Conservation (phyloP, 2,888 invertebrate genomes). For the Arctia plantaginis region DNA sequence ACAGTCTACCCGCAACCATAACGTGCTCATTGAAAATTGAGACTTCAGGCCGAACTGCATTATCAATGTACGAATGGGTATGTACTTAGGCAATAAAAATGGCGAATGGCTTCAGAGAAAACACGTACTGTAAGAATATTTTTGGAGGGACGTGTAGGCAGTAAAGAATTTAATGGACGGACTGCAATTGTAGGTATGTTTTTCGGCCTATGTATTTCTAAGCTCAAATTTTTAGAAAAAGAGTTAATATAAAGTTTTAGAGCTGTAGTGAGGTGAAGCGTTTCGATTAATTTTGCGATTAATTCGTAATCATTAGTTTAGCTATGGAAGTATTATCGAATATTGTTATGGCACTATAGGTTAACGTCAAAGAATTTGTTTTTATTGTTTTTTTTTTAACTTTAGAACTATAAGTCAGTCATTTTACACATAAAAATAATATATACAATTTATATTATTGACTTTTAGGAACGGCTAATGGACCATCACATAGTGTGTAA, state of each 20-base stretch:
- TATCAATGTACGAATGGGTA: conserved; percentile 30
- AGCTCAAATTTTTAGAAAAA: background rate
- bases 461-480: too few relatives aligned
- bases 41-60: conserved; percentile 45
- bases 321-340: too few relatives aligned
- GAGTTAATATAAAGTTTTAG: background rate
- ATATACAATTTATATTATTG: too few relatives aligned
- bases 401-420: too few relatives aligned
- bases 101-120: conserved; percentile 16
- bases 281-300: too few relatives aligned
- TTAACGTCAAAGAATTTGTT: too few relatives aligned
- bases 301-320: too few relatives aligned
- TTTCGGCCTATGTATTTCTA: background rate
- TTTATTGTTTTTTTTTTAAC: too few relatives aligned
- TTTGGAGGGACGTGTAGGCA: conserved; percentile 7
- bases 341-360: too few relatives aligned
- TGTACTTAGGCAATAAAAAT: conserved; percentile 33
- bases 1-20: conserved; percentile 33
- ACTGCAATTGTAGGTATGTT: background rate
- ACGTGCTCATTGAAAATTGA: conserved; percentile 65
- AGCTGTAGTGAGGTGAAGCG: background rate
- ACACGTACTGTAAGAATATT: conserved; percentile 19
- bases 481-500: too few relatives aligned
- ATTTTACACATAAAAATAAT: too few relatives aligned
- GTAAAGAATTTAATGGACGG: background rate